phyloP scores from a whole-genome alignment of 2,888 invertebrate genomes.

The Drosophila heteroneura region DNA sequence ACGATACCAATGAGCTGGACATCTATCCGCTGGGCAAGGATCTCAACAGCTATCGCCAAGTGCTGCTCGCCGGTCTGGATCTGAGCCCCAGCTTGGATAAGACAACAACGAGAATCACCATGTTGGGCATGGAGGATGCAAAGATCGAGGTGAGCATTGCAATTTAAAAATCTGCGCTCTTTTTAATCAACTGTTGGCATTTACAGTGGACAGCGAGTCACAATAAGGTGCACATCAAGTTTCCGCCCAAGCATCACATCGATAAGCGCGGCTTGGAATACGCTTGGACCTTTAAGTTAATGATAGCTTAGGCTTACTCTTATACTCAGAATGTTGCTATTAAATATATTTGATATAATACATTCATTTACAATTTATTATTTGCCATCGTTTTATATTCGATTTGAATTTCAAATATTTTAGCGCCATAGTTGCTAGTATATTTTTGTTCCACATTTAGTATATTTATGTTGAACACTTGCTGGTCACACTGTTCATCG shows the following conservation, averaged over 20 bases:
- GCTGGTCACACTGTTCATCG: slow-evolving; percentile 25
- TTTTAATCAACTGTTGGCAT: slow-evolving; percentile 46
- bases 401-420: background rate
- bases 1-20: slow-evolving; percentile 86
- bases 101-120: slow-evolving; percentile 59
- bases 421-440: background rate
- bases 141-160: slow-evolving; percentile 64
- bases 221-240: slow-evolving; percentile 74
- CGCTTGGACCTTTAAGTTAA: slow-evolving; percentile 85
- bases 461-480: background rate
- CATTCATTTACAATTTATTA: background rate
- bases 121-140: slow-evolving; percentile 86
- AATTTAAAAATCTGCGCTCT: accelerated
- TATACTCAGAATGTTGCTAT: background rate
- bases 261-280: slow-evolving; percentile 81
- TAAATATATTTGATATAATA: background rate
- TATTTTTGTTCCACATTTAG: background rate
- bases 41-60: slow-evolving; percentile 38
- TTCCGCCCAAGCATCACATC: slow-evolving; percentile 83
- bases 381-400: background rate
- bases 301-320: slow-evolving; percentile 37
- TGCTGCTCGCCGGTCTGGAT: slow-evolving; percentile 69
- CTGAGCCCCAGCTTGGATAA: slow-evolving; percentile 39
- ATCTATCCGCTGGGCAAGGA: slow-evolving; percentile 85
- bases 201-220: slow-evolving; percentile 76